Base-by-base conservation (phyloP, 2,888 invertebrate genomes). In the Vanessa cardui region DNA sequence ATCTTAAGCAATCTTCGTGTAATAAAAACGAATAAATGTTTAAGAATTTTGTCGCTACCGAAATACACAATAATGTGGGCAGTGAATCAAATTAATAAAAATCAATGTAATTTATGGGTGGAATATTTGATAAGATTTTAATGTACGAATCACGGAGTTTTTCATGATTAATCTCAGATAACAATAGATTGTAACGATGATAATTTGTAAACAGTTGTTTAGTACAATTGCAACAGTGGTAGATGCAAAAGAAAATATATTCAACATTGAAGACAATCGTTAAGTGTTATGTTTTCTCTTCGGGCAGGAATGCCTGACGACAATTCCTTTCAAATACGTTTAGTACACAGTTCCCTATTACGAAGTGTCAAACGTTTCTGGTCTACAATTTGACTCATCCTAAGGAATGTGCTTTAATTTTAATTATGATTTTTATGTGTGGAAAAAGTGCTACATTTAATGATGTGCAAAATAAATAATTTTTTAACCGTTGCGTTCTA, bases 181-280 rank as follows among this genome's bases (percentile, higher is more conserved):
- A 86, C 84, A 83, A 82, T 85, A 81, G 88, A 89, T 88, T 83
- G 85, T 83, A 72, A 72, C 70, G 74, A 74, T 80, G 88, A 88
- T 90, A 90, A 90, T 91, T 90, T 86, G 85, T 88, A 91, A 92
- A 91, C 90, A 91, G 58, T 81, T 87, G 87, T 85, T 85, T 85
- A 83, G 82, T 77, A 83, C 83, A 87, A 81, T 83, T 81, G 85
- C 81, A 81, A 76, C 78, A 78, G 75, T 73, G 71, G 79, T 78
- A 76, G 81, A 73, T 72, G 75, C 82, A 76, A 83, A 82, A 85
- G 84, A 85, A 84, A 86, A 86, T 85, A 87, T 77, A 78, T 76
- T 72, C 69, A 74, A 73, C 72, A 72, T 77, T 72, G 77, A 79
- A 80, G 80, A 84, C 84, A 87, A 86, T 84, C 78, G 84, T 89